A percentile compares a stretch with the other conserved stretches of the same genome.
Evolutionary conservation across 2,113 vertebrate species (phyloP).

Genomic region (Stictonetta naevosa): DNA sequence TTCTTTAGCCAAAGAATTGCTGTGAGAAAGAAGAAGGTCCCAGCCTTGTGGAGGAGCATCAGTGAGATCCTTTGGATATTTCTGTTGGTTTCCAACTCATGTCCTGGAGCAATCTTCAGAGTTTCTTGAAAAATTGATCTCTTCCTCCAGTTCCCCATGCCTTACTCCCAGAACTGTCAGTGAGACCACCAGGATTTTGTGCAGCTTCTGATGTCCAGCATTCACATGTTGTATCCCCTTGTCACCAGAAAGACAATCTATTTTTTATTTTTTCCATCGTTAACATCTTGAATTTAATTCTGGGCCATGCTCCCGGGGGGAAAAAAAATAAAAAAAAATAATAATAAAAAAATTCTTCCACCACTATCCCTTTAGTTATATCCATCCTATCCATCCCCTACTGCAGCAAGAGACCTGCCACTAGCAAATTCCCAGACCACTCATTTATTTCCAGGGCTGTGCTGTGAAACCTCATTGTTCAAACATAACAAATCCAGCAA

Average conservation of each 20-base stretch:
- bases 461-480: constrained; percentile 36
- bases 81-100: background rate
- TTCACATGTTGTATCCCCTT: background rate
- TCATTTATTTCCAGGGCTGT: constrained; percentile 20
- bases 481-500: constrained; percentile 51
- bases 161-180: background rate
- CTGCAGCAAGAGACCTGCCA: background rate
- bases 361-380: background rate
- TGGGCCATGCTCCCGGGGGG: background rate
- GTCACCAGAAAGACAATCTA: background rate
- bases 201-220: background rate
- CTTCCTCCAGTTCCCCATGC: background rate
- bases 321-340: background rate
- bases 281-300: background rate
- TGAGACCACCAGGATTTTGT: background rate
- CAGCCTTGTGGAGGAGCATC: background rate
- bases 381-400: background rate
- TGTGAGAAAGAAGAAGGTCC: background rate
- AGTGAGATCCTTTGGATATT: background rate
- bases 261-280: background rate
- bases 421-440: constrained; percentile 24
- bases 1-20: background rate
- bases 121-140: background rate
- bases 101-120: background rate
- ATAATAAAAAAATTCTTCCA: background rate